These are phyloP conservation scores for Eremobia ochroleuca DNA, from an alignment of 2,888 invertebrate species.

Conservation along the genomic window DNA sequence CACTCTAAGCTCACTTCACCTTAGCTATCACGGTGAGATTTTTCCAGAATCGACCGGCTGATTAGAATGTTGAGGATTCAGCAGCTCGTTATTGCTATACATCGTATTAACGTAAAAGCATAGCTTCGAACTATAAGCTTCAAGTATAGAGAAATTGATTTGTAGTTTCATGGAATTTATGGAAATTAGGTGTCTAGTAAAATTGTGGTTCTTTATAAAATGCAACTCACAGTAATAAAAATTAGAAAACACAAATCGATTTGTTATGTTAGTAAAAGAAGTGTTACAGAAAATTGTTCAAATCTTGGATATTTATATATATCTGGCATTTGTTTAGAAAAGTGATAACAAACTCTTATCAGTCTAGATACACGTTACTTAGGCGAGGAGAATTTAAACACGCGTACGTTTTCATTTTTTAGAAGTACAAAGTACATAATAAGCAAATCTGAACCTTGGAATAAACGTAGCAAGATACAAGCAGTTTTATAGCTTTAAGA, in stretches of 20 bases:
- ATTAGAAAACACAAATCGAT: neutral
- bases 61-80: slow-evolving; percentile 27
- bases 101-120: slow-evolving; percentile 15
- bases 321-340: slow-evolving; percentile 41
- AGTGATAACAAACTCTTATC: slow-evolving; percentile 55
- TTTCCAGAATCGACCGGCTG: too few species aligned
- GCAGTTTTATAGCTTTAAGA: neutral
- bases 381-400: slow-evolving; percentile 30
- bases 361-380: slow-evolving; percentile 18
- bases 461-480: neutral
- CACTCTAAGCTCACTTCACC: too few species aligned
- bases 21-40: too few species aligned
- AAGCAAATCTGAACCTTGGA: neutral
- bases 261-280: neutral
- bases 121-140: slow-evolving; percentile 13
- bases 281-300: neutral
- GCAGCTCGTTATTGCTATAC: slow-evolving; percentile 2
- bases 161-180: slow-evolving; percentile 12
- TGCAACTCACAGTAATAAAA: neutral
- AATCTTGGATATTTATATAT: slow-evolving; percentile 23
- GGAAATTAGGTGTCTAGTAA: slow-evolving; percentile 14
- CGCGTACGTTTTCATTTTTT: neutral
- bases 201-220: neutral
- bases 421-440: slow-evolving; percentile 9
- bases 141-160: slow-evolving; percentile 9